phyloP scores from a whole-genome alignment of 2,113 vertebrate genomes.

The Ancistrus triradiatus region DNA sequence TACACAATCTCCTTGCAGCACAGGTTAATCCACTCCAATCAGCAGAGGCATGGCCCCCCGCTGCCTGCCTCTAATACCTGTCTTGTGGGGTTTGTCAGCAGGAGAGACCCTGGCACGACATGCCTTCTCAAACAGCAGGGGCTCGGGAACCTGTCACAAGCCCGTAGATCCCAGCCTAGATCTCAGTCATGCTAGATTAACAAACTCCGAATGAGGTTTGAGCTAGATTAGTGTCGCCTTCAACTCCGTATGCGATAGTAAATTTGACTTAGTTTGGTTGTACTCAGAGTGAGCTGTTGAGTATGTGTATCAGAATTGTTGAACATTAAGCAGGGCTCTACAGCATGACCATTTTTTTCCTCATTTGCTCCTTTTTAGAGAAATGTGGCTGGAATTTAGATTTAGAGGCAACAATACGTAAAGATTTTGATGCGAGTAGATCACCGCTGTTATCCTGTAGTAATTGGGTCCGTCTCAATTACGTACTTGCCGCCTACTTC shows the following conservation, averaged over 20 bases:
- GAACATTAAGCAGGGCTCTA: too few relatives aligned
- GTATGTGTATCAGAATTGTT: too few relatives aligned
- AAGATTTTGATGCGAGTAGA: too few relatives aligned
- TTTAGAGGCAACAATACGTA: too few relatives aligned
- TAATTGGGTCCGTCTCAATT: too few relatives aligned
- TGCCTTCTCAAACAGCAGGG: conserved; percentile 18
- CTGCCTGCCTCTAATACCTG: conserved; percentile 36
- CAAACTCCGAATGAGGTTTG: conserved; percentile 2
- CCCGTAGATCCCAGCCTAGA: conserved; percentile 5
- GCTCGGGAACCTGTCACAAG: conserved; percentile 23
- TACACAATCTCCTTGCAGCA: conserved; percentile 17
- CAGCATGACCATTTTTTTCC: too few relatives aligned
- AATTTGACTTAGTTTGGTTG: background rate
- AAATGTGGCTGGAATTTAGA: too few relatives aligned
- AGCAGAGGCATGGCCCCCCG: conserved; percentile 19
- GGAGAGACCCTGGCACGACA: background rate
- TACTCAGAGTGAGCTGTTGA: too few relatives aligned
- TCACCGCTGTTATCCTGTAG: too few relatives aligned
- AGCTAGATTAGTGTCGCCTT: conserved; percentile 6
- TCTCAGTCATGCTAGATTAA: conserved; percentile 26
- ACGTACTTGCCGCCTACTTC: too few relatives aligned
- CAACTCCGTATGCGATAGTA: background rate
- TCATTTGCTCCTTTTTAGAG: too few relatives aligned
- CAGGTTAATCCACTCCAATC: conserved; percentile 29
- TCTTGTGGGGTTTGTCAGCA: conserved; percentile 32